A percentile compares a stretch with the other conserved stretches of the same genome.
phyloP scores from a whole-genome alignment of 2,888 invertebrate genomes.

The Saturnia pavonia region DNA sequence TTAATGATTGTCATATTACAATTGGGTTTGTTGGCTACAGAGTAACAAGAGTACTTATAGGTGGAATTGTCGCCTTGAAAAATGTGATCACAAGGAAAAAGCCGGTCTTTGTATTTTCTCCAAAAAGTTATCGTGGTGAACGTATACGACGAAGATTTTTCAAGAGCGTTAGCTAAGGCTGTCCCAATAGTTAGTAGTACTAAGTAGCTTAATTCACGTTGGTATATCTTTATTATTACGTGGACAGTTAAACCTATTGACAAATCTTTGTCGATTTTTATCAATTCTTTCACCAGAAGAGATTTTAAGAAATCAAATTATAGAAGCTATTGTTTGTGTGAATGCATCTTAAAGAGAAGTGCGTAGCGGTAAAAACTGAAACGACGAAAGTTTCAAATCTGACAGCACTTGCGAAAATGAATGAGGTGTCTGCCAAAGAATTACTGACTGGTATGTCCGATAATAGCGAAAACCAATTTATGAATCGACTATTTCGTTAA shows the following conservation, averaged over 20 bases:
- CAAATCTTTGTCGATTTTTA: neutral
- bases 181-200: neutral
- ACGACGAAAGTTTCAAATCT: neutral
- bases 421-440: conserved; percentile 14
- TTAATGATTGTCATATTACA: too few relatives aligned
- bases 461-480: conserved; percentile 9
- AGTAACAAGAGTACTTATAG: neutral
- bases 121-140: neutral
- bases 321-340: neutral
- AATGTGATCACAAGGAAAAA: neutral
- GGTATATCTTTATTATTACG: neutral
- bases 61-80: neutral
- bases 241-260: neutral
- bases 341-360: conserved; percentile 1
- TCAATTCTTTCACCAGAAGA: neutral
- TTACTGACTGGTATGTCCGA: conserved; percentile 10
- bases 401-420: conserved; percentile 12
- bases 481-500: conserved; percentile 7
- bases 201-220: conserved; percentile 6
- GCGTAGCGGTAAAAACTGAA: conserved; percentile 4
- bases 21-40: neutral
- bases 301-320: neutral
- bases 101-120: neutral
- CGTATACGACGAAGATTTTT: neutral
- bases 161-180: neutral